Evolutionary conservation across 2,113 vertebrate species (phyloP).

Genomic region (Apeltes quadracus): DNA sequence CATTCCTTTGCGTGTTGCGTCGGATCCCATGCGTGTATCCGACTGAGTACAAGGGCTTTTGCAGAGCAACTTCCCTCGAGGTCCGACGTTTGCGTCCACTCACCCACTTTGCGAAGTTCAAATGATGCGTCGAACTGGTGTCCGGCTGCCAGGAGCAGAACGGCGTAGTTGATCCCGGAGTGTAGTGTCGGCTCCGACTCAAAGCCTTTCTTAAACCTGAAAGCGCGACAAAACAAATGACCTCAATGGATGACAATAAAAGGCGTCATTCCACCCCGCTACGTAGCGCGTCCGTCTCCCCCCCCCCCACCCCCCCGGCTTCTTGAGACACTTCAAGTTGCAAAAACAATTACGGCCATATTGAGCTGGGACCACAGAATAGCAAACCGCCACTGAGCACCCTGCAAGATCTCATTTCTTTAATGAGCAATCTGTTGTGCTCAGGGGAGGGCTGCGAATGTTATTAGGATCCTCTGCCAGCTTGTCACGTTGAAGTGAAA

Average conservation of each 20-base stretch:
- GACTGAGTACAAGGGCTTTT: too few relatives aligned
- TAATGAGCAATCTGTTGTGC: conserved; percentile 70
- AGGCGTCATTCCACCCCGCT: conserved; percentile 28
- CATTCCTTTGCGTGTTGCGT: neutral
- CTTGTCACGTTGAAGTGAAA: conserved; percentile 38
- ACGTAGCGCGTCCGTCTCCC: too few relatives aligned
- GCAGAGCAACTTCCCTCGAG: neutral
- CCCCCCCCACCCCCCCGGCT: conserved; percentile 10
- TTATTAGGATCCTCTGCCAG: conserved; percentile 51
- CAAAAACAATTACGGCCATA: conserved; percentile 62
- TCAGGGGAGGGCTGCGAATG: conserved; percentile 30
- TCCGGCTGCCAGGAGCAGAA: conserved; percentile 93
- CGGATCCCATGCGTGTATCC: too few relatives aligned
- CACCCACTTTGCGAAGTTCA: conserved; percentile 99
- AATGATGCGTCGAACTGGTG: conserved; percentile 98
- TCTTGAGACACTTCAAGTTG: conserved; percentile 28
- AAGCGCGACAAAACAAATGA: conserved; percentile 37
- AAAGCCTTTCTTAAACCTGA: conserved; percentile 96
- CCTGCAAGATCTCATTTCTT: conserved; percentile 59
- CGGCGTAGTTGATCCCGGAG: conserved; percentile 98
- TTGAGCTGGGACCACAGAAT: conserved; percentile 57
- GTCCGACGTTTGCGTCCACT: conserved; percentile 60
- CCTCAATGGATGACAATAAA: conserved; percentile 45
- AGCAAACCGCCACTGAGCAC: conserved; percentile 37
- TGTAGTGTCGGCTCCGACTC: conserved; percentile 97